A percentile compares a stretch with the other conserved stretches of the same genome.
Conservation (phyloP, 2,113 vertebrate species). For the Sarotherodon lohbergeri region DNA sequence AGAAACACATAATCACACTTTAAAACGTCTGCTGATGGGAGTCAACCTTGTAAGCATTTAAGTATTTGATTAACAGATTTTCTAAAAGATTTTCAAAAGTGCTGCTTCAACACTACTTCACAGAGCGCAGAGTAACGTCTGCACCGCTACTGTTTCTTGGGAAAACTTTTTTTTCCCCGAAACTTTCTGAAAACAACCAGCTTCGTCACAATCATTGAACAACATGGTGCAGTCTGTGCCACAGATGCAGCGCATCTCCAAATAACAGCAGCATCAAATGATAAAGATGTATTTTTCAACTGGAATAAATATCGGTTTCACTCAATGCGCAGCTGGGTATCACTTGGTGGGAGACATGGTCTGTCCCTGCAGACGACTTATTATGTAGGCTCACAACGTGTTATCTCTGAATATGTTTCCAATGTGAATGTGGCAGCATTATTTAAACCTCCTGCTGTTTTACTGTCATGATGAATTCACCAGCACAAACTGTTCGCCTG, state of each 20-base stretch:
- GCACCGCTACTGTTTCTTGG: not conserved
- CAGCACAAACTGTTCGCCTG: not conserved
- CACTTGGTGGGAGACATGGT: not conserved
- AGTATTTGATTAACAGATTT: not conserved
- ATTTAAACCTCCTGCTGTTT: slow-evolving; percentile 6
- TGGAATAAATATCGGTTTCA: not conserved
- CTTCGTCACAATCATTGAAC: not conserved
- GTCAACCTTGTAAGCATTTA: not conserved
- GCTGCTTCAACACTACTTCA: not conserved
- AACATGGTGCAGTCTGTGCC: not conserved
- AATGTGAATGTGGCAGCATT: not conserved
- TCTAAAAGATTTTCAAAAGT: not conserved
- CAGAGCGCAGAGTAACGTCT: not conserved
- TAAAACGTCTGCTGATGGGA: not conserved
- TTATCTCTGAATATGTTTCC: not conserved
- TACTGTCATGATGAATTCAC: not conserved
- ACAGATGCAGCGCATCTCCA: not conserved
- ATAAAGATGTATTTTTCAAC: not conserved
- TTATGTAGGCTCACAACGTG: not conserved
- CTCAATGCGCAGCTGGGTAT: not conserved
- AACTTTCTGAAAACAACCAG: not conserved
- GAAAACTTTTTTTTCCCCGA: not conserved
- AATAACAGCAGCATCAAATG: not conserved
- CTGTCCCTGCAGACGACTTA: not conserved
- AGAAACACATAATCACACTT: not conserved